phyloP scores from a whole-genome alignment of 1,140 invertebrate species.

The Drosophila eugracilis region DNA sequence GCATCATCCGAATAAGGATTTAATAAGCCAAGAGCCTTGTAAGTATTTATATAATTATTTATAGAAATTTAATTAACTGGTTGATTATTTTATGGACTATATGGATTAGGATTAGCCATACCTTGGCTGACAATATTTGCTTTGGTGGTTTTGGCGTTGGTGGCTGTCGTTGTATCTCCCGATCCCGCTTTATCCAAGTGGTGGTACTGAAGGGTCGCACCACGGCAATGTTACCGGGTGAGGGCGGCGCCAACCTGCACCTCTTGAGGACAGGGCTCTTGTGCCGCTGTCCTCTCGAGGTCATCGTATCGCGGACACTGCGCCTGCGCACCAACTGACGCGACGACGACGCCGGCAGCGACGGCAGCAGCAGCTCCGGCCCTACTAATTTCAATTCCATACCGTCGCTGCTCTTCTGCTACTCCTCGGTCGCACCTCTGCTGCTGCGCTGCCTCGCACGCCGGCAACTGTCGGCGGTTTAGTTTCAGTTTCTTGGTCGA shows the following conservation, averaged over 20 bases:
- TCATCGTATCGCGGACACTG: slow-evolving; percentile 19
- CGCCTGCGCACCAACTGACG: slow-evolving; percentile 63
- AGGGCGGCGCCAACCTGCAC: background rate
- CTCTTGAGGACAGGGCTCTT: slow-evolving; percentile 6
- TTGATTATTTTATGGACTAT: too few relatives aligned
- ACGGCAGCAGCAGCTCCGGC: slow-evolving; percentile 8
- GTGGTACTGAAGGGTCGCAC: slow-evolving; percentile 5
- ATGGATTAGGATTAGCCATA: background rate
- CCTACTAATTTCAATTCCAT: slow-evolving; percentile 11
- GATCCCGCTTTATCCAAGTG: background rate
- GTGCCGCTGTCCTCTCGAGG: slow-evolving; percentile 7
- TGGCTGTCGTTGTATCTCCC: background rate
- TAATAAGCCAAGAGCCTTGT: background rate
- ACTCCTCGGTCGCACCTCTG: slow-evolving; percentile 7
- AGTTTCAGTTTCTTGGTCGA: slow-evolving; percentile 72
- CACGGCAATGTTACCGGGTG: background rate
- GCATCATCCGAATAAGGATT: background rate
- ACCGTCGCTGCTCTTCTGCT: slow-evolving; percentile 9
- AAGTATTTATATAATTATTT: background rate
- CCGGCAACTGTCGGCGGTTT: slow-evolving; percentile 38
- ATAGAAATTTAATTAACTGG: too few relatives aligned
- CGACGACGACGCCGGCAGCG: slow-evolving; percentile 7
- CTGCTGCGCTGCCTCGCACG: slow-evolving; percentile 23
- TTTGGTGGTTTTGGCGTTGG: background rate
- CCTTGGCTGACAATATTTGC: background rate